These are phyloP conservation scores for Illadopsis cleaveri DNA, from an alignment of 2,113 vertebrate genomes.

Conservation along the genomic window DNA sequence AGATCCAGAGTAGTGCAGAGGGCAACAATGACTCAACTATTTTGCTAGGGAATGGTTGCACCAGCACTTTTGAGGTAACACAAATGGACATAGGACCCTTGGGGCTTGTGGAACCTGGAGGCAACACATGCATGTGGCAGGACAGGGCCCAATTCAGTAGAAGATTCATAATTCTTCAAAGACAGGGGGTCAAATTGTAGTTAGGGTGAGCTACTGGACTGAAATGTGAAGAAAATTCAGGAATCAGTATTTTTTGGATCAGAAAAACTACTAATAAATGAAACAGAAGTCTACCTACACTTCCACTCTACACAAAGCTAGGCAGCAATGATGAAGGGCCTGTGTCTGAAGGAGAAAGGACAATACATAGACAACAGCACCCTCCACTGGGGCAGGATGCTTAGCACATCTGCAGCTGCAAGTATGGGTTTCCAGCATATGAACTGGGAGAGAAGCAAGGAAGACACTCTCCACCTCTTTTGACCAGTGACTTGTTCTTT, in stretches of 20 bases:
- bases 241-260: background rate
- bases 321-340: background rate
- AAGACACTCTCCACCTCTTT: background rate
- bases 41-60: background rate
- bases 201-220: background rate
- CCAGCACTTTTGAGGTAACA: background rate
- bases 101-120: background rate
- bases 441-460: background rate
- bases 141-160: background rate
- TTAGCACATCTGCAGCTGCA: background rate
- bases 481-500: background rate
- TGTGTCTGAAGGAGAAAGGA: background rate
- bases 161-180: background rate
- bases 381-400: background rate
- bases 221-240: background rate
- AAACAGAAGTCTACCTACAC: background rate
- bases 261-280: background rate
- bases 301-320: background rate
- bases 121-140: background rate
- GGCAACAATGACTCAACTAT: background rate
- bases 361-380: background rate
- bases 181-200: background rate
- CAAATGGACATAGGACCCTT: background rate
- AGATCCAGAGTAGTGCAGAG: background rate
- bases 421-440: fast-evolving